Evolutionary conservation across 37 sponge, comb jelly and placozoan genomes (phyloP), one percentile per base, ranked within the genome.

Genomic region (Dysidea cf. avara): DNA sequence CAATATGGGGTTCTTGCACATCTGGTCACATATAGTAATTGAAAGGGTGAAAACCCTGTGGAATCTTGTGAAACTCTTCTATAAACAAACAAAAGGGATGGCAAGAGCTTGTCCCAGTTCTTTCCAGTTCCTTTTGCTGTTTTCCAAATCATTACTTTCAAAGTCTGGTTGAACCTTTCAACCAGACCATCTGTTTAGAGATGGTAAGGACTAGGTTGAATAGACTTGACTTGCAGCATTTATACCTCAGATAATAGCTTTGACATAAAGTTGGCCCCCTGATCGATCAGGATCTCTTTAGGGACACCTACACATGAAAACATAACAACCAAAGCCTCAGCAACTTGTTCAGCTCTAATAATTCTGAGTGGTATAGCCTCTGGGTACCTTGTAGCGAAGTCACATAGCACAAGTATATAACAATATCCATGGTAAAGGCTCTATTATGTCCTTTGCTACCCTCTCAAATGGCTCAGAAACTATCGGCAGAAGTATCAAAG

Each of bases 221-320:
- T 55, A 26, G 56, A 26, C 7, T 55, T 55, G 25, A 55, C 56
- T 16, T 54, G 22, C 56, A 54, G 59, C 9, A 9, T 57, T 7
- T 57, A 57, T 7, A 57, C 12, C 31, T 57, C 59, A 12, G 7
- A 28, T 17, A 57, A 12, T 13, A 57, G 26, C 2, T 11, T 12
- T 9, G 59, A 57, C 59, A 20, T 57, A 12, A 57, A 6, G 26
- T 57, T 57, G 25, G 59, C 25, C 25, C 59, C 59, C 31, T 57
- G 59, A 57, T 57, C 26, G 3, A 30, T 6, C 2, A 57, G 59
- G 20, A 57, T 57, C 59, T 57, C 59, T 57, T 12, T 28, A 57
- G 59, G 59, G 31, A 57, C 31, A 2, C 59, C 59, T 57, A 57
- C 25, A 9, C 59, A 32, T 57, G 59, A 28, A 57, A 57, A 6